Base-by-base conservation (phyloP, 2,113 vertebrate species). In the Lasiurus cinereus region DNA sequence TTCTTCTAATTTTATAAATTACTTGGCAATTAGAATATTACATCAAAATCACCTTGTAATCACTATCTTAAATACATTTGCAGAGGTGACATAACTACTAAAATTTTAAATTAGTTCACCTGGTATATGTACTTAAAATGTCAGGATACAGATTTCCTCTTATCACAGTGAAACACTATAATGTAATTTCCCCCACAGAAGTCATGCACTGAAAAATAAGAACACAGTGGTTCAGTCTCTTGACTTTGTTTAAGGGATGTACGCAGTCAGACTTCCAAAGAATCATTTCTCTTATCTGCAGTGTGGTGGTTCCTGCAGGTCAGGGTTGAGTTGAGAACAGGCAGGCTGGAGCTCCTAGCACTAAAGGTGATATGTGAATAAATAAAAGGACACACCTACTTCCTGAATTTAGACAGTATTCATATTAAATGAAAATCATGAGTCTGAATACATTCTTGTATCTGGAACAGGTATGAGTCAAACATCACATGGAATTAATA, bases 251-350 rank as follows among this genome's bases (percentile, higher is more conserved):
- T 62, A 85, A 87, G 66, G 36, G 13, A 94, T 76, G 10, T 80
- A 59, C 29, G 27, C 6, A 95, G 18, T 87, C 56, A 93, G 92
- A 89, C n/a, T 73, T 59, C 36, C 82, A 74, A 89, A 39, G 46
- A 93, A 83, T 91, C 87, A 80, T 84, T 76, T 91, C 39, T 91
- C 89, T 94, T 31, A 83, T 64, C 83, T 89, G 12, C 33, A 29
- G 4, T 43, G 36, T n/a, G n/a, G n/a, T 96, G 54, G 46, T 83
- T 74, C 43, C 67, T 83, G 31, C 3, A 74, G 79, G 83, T 80
- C 36, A 66, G 66, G 52, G 72, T 36, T 89, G 87, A 91, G 43
- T n/a, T 83, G 39, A 95, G 83, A 18, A 36, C 66, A 91, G 79
- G 54, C 43, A 80, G 33, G 14, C 54, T 39, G 33, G 78, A 86